Evolutionary conservation across 2,113 vertebrate species (phyloP), one percentile per base, ranked within the genome.

Genomic region (Todiramphus chloris): DNA sequence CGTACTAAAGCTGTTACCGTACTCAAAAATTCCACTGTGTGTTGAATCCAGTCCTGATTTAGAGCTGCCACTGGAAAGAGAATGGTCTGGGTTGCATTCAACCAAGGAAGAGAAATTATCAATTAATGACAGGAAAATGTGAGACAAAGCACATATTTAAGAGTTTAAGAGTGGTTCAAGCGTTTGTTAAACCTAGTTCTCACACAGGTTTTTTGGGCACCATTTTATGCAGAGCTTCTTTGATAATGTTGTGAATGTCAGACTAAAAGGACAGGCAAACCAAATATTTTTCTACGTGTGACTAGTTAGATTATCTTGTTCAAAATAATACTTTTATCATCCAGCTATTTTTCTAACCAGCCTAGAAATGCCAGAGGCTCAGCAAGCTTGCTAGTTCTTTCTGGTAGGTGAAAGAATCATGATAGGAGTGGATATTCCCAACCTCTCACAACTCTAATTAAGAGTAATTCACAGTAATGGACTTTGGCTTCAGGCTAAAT

Each of bases 401-500:
- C 48, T 85, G 83, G 67, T 95, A 91, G 93, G 94, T 95, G 96
- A 97, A 97, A 87, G 87, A 90, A 93, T 91, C 91, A 72, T n/a
- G 83, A 77, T 60, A 91, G 77, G 66, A 97, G 73, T 91, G 85
- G 87, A 92, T 97, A 97, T 97, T 97, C 84, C 93, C 94, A 95
- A 93, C 93, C 92, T 97, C 5, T 3, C 85, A 89, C 51, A 82
- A 93, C 90, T 97, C 93, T 97, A 98, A 98, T 98, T 98, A 97
- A 96, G 92, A 94, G 66, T 90, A 97, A 95, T 97, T 96, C 90
- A 94, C 66, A 81, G 83, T 97, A 98, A 97, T 95, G 94, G 96
- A 96, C 94, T 89, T 96, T 74, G 58, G 94, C 97, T 97, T 93
- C 92, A 58, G 97, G 97, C 96, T 96, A 97, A 94, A 97, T 96